These are phyloP conservation scores for Laupala kohalensis DNA, from an alignment of 1,140 invertebrate species.

Conservation along the genomic window DNA sequence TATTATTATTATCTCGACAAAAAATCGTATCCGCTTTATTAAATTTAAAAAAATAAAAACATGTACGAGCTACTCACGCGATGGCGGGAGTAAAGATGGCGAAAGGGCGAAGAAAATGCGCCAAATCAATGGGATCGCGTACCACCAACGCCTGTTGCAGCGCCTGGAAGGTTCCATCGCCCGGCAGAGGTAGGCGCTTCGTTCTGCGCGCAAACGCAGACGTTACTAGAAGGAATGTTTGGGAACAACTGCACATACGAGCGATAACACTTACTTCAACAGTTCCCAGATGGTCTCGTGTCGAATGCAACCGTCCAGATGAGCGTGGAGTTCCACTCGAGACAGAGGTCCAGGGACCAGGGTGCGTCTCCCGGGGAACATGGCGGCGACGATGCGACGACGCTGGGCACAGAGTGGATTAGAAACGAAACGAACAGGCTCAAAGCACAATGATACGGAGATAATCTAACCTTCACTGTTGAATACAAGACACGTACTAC, in stretches of 20 bases:
- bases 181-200: conserved; percentile 25
- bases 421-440: too few relatives aligned
- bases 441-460: too few relatives aligned
- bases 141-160: conserved; percentile 22
- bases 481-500: too few relatives aligned
- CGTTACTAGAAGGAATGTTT: neutral
- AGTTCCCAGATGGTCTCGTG: conserved; percentile 36
- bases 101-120: conserved; percentile 31
- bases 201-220: conserved; percentile 15
- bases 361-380: neutral
- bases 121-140: conserved; percentile 23
- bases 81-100: conserved; percentile 30
- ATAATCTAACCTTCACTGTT: too few relatives aligned
- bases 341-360: neutral
- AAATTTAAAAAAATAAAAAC: too few relatives aligned
- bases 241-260: too few relatives aligned
- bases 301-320: conserved; percentile 38
- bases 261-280: conserved; percentile 26
- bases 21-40: too few relatives aligned
- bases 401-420: neutral
- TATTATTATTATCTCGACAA: too few relatives aligned
- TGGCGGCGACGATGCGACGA: neutral
- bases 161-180: conserved; percentile 24
- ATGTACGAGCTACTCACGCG: conserved; percentile 24
- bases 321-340: conserved; percentile 41